Percentiles rank a stretch among this genome's conserved stretches.
Evolutionary conservation across 2,113 vertebrate genomes (phyloP).

Genomic region (Rhipidura dahli): DNA sequence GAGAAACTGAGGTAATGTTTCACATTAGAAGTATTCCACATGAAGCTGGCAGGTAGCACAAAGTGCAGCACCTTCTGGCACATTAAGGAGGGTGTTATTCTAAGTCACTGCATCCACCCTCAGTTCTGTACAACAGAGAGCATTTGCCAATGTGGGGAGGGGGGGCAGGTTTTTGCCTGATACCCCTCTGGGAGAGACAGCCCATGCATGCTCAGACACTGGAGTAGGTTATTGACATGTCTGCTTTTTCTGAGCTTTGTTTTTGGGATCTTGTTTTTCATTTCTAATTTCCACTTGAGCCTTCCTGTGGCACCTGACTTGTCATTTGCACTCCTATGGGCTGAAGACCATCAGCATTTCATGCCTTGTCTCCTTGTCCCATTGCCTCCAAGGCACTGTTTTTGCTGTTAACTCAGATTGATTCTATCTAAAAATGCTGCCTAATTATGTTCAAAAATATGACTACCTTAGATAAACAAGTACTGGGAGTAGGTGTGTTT

Average conservation of each 20-base stretch:
- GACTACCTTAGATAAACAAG: not conserved
- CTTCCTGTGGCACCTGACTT: not conserved
- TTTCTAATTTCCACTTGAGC: not conserved
- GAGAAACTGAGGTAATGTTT: not conserved
- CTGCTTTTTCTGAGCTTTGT: not conserved
- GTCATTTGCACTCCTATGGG: not conserved
- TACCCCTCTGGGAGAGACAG: not conserved
- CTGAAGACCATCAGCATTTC: not conserved
- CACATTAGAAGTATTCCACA: not conserved
- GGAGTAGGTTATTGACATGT: not conserved
- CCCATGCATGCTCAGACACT: not conserved
- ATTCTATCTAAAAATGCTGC: not conserved
- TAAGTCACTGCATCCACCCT: not conserved
- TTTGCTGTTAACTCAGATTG: not conserved
- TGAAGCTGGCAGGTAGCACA: not conserved
- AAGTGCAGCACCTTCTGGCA: not conserved
- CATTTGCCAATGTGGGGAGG: not conserved
- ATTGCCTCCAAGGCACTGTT: not conserved
- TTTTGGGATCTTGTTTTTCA: not conserved
- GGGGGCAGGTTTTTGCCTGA: accelerated
- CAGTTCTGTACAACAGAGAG: not conserved
- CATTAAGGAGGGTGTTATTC: not conserved
- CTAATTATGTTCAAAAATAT: not conserved
- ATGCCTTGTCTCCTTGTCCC: not conserved
- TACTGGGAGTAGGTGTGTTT: not conserved